These are phyloP conservation scores for Trissolcus japonicus DNA, from an alignment of 2,888 invertebrate species.

Conservation along the genomic window DNA sequence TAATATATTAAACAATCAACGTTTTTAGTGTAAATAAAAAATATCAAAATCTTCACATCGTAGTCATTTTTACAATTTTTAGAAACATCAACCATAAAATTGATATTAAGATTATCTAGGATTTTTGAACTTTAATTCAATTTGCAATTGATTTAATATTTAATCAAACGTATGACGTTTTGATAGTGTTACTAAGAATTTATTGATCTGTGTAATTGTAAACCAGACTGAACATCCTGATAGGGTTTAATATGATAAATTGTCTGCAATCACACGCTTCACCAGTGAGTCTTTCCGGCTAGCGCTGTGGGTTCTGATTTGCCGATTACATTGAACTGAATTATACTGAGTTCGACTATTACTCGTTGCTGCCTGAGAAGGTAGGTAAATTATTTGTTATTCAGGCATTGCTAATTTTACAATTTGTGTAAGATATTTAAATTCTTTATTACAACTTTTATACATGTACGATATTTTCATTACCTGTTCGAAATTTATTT, in stretches of 20 bases:
- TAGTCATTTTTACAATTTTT: too few species aligned
- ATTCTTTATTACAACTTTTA: not conserved
- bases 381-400: slow-evolving; percentile 16
- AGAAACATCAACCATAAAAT: too few species aligned
- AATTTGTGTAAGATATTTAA: not conserved
- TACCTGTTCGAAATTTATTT: not conserved
- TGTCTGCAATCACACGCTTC: slow-evolving; percentile 37
- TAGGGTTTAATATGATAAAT: slow-evolving; percentile 50
- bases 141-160: slow-evolving; percentile 10
- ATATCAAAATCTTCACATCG: not conserved
- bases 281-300: slow-evolving; percentile 20
- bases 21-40: not conserved
- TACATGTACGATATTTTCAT: too few species aligned
- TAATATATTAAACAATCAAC: too few species aligned
- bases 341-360: slow-evolving; percentile 1
- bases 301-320: slow-evolving; percentile 25
- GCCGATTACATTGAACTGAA: slow-evolving; percentile 17
- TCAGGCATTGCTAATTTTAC: not conserved
- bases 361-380: slow-evolving; percentile 1
- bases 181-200: slow-evolving; percentile 43
- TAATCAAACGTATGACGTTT: slow-evolving; percentile 19
- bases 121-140: too few species aligned
- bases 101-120: too few species aligned
- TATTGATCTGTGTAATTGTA: slow-evolving; percentile 46
- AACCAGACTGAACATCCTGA: slow-evolving; percentile 49